Evolutionary conservation across 2,113 vertebrate genomes (phyloP).

Genomic region (Danionella cerebrum): DNA sequence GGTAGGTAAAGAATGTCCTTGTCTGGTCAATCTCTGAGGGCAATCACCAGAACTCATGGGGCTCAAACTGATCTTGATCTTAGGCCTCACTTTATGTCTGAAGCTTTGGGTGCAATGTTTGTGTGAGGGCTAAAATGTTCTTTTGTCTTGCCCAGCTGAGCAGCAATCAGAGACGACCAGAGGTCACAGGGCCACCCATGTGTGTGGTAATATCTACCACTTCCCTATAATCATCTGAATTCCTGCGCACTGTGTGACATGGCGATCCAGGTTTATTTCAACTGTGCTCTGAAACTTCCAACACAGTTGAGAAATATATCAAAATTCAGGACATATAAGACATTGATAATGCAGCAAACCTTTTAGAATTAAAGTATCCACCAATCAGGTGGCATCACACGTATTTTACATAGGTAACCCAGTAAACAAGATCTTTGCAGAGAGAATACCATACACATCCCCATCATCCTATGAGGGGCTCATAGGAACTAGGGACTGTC

Average conservation of each 20-base stretch:
- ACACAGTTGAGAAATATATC: neutral
- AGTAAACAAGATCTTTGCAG: too few species aligned
- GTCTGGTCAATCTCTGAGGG: conserved; percentile 42
- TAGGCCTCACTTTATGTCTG: conserved; percentile 32
- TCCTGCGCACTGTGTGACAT: neutral
- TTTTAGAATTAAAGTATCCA: too few species aligned
- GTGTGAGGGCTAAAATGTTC: conserved; percentile 12
- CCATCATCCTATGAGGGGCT: too few species aligned
- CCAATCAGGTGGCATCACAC: too few species aligned
- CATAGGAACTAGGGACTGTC: too few species aligned
- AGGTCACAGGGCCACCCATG: conserved; percentile 11
- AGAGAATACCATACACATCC: too few species aligned
- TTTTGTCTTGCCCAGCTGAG: conserved; percentile 1
- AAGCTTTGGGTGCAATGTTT: neutral
- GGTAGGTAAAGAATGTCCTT: conserved; percentile 38
- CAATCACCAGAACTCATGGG: conserved; percentile 19
- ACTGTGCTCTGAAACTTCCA: neutral
- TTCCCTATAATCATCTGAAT: neutral
- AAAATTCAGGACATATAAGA: neutral
- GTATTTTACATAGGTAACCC: too few species aligned
- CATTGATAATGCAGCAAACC: too few species aligned
- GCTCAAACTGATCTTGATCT: conserved; percentile 36
- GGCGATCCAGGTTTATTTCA: neutral
- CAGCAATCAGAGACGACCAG: conserved; percentile 19
- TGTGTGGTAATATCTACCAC: neutral